phyloP scores from a whole-genome alignment of 2,113 vertebrate species.

The Trichechus manatus region DNA sequence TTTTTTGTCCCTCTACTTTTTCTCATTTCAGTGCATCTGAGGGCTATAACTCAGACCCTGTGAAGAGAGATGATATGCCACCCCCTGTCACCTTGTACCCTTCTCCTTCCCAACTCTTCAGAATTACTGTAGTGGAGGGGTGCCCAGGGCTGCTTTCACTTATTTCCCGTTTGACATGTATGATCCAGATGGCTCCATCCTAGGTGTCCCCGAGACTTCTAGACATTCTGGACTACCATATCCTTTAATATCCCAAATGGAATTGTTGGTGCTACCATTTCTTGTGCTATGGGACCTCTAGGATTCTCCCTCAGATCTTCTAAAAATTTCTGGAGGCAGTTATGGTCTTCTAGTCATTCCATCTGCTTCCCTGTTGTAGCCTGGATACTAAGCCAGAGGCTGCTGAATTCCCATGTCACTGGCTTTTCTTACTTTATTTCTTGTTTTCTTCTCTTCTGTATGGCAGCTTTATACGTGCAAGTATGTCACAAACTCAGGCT shows the following conservation, averaged over 20 bases:
- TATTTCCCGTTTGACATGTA: background rate
- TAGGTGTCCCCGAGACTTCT: background rate
- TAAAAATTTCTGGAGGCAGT: background rate
- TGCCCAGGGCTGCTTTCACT: background rate
- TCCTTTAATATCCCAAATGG: background rate
- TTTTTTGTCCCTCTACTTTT: background rate
- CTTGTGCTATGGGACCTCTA: background rate
- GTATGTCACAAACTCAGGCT: background rate
- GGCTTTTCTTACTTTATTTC: background rate
- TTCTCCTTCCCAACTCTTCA: background rate
- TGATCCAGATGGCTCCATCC: background rate
- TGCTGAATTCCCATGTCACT: background rate
- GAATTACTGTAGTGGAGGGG: background rate
- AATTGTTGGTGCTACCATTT: background rate
- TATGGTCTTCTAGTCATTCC: background rate
- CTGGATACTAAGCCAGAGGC: background rate
- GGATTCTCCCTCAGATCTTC: background rate
- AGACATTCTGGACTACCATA: background rate
- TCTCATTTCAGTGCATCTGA: background rate
- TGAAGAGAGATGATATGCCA: background rate
- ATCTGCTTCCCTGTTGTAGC: background rate
- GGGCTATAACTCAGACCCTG: background rate
- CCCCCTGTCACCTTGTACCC: rapidly evolving
- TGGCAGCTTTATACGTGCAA: background rate
- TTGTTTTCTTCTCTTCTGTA: background rate